phyloP scores from a whole-genome alignment of 64 coral and sea anemone genomes.

The Acropora tenuis region DNA sequence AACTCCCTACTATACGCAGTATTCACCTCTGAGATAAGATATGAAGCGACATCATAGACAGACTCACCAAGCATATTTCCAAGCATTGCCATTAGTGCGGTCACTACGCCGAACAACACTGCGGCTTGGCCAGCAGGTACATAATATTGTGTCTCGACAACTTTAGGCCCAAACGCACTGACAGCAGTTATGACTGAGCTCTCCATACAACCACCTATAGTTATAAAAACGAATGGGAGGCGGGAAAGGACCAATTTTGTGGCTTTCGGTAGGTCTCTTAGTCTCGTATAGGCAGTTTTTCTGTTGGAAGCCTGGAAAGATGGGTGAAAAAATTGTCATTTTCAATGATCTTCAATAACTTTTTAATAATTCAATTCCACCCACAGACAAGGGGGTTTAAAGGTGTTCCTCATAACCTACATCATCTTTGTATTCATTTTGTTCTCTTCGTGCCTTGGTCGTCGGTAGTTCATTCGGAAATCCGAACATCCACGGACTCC shows the following conservation, averaged over 20 bases:
- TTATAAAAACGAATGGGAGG: conserved; percentile 56
- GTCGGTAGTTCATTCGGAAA: too few relatives aligned
- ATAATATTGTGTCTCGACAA: conserved; percentile 65
- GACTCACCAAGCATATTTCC: conserved; percentile 77
- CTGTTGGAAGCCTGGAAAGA: background rate
- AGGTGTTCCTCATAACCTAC: too few relatives aligned
- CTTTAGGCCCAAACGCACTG: conserved; percentile 68
- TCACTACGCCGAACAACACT: conserved; percentile 45
- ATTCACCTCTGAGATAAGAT: too few relatives aligned
- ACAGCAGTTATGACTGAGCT: conserved; percentile 18
- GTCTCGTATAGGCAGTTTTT: conserved; percentile 30
- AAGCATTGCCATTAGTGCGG: conserved; percentile 24
- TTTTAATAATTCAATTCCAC: too few relatives aligned
- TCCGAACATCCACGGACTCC: too few relatives aligned
- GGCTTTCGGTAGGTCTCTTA: conserved; percentile 75
- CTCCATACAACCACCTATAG: conserved; percentile 48
- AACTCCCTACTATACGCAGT: too few relatives aligned
- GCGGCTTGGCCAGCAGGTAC: conserved; percentile 21
- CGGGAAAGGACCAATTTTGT: conserved; percentile 60
- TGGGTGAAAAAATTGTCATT: background rate
- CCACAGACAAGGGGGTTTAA: too few relatives aligned
- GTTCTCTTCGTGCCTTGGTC: too few relatives aligned
- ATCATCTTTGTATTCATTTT: too few relatives aligned
- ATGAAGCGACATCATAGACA: too few relatives aligned
- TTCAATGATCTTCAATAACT: background rate